phyloP scores from a whole-genome alignment of 2,797 vertebrate genomes.

The Hypotaenidia okinawae region DNA sequence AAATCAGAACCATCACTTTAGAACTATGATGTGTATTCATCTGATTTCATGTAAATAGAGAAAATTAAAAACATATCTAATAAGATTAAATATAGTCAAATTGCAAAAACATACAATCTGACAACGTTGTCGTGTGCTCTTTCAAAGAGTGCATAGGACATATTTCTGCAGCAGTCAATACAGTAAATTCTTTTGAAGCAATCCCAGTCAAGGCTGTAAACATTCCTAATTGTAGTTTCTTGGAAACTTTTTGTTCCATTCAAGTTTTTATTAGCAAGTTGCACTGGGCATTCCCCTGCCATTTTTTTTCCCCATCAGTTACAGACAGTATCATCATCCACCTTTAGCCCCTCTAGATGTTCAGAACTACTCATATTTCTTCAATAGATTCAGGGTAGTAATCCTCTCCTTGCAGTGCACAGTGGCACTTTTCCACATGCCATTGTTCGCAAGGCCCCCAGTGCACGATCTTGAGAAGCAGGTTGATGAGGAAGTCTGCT shows the following conservation, averaged over 20 bases:
- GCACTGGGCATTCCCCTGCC: constrained; percentile 42
- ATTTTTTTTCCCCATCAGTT: not conserved
- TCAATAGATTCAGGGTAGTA: constrained; percentile 27
- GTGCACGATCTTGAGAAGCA: constrained; percentile 54
- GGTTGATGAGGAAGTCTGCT: constrained; percentile 57
- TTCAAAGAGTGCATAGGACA: constrained; percentile 75
- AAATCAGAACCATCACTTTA: constrained; percentile 43
- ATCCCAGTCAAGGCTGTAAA: constrained; percentile 69
- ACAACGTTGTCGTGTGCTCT: constrained; percentile 70
- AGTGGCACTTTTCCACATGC: constrained; percentile 26
- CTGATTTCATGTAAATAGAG: constrained; percentile 55
- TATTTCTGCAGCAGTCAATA: constrained; percentile 70
- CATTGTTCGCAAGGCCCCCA: constrained; percentile 52
- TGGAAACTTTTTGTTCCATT: constrained; percentile 68
- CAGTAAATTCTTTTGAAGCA: constrained; percentile 48
- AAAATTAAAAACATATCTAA: constrained; percentile 61
- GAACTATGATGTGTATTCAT: constrained; percentile 31
- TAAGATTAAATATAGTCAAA: constrained; percentile 65
- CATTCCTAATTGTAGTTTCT: constrained; percentile 59
- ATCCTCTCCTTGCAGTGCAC: constrained; percentile 27
- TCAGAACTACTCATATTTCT: constrained; percentile 18
- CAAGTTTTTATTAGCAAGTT: constrained; percentile 71
- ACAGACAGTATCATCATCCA: not conserved
- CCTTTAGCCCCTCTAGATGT: not conserved
- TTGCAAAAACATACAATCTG: constrained; percentile 67